Evolutionary conservation across 2,113 vertebrate species (phyloP).

Genomic region (Platysternon megacephalum): DNA sequence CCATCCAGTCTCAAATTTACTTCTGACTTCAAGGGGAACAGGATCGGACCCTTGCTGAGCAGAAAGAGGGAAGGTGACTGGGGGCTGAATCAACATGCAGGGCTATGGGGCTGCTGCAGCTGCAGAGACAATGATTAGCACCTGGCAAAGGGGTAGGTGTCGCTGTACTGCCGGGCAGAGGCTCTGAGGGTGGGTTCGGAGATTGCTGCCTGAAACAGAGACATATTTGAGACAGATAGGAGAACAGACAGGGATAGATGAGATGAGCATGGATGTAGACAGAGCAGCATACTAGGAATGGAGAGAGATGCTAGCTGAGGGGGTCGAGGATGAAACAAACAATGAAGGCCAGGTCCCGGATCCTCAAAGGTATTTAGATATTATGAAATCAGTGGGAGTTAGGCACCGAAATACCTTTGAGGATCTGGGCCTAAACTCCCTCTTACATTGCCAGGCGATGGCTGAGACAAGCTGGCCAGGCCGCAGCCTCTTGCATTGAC

Average conservation of each 20-base stretch:
- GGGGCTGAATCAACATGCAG: neutral
- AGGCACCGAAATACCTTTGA: neutral
- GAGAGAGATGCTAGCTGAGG: no score
- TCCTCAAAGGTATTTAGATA: neutral
- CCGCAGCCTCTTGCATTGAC: neutral
- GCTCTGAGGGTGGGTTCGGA: no score
- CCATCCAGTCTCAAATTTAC: neutral
- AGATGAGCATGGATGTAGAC: no score
- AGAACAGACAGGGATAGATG: neutral
- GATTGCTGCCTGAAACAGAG: neutral
- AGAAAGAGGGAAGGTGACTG: neutral
- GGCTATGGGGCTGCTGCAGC: no score
- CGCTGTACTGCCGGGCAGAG: no score
- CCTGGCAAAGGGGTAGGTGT: no score
- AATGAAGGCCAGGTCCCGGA: neutral
- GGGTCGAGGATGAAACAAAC: no score
- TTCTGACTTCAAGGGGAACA: neutral
- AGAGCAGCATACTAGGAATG: no score
- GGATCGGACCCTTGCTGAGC: neutral
- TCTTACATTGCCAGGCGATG: no score
- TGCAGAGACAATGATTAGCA: no score
- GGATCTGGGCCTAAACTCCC: no score
- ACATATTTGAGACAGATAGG: neutral
- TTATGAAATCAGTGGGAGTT: neutral
- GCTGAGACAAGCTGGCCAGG: no score